Conservation (phyloP, 2,113 vertebrate genomes). For the Sinocyclocheilus grahami region DNA sequence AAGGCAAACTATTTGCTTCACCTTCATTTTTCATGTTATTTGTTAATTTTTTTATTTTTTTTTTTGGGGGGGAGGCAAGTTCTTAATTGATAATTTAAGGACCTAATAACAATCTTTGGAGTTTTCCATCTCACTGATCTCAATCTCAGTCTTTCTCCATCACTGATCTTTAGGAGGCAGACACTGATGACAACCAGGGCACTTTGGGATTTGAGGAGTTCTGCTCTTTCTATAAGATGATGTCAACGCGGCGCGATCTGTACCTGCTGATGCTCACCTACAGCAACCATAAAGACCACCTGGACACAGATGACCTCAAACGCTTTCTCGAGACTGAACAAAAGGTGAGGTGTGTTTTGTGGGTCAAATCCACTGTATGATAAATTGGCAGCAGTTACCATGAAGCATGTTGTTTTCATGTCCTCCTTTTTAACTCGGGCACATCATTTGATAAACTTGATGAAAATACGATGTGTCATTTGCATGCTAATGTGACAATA, state of each 20-base stretch:
- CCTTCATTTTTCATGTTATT: background rate
- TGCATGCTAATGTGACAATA: constrained; percentile 14
- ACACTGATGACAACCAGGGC: constrained; percentile 94
- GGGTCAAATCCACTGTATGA: background rate
- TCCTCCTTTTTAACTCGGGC: background rate
- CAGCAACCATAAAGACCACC: constrained; percentile 94
- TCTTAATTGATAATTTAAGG: background rate
- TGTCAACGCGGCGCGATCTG: constrained; percentile 93
- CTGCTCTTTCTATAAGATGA: constrained; percentile 98
- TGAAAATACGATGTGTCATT: constrained; percentile 29
- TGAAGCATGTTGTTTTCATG: background rate
- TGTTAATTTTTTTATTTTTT: no score
- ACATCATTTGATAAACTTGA: constrained; percentile 1
- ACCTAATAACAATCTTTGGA: background rate
- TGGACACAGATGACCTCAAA: constrained; percentile 80
- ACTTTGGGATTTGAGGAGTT: constrained; percentile 94
- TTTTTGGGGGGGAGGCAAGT: background rate
- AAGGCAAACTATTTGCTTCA: background rate
- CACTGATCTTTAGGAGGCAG: constrained; percentile 79
- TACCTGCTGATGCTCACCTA: constrained; percentile 97
- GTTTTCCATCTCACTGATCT: background rate
- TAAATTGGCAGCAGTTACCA: background rate
- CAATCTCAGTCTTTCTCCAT: background rate
- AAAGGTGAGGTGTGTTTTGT: constrained; percentile 77
- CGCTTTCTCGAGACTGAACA: constrained; percentile 91